Percentiles rank a stretch among this genome's conserved stretches.
Evolutionary conservation across 1,140 invertebrate genomes (phyloP).

Genomic region (Danaus plexippus): DNA sequence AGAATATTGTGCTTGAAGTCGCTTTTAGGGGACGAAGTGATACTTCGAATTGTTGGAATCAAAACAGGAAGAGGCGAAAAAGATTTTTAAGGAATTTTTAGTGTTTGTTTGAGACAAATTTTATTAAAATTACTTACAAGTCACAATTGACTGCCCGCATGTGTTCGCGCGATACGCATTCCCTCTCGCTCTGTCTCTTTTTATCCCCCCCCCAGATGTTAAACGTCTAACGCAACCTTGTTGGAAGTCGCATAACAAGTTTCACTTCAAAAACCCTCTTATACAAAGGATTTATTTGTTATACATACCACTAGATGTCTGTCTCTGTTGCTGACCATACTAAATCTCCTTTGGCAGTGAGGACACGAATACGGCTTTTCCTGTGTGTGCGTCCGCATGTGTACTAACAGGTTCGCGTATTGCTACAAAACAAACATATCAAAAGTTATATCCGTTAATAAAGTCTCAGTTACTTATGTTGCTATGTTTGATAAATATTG

Average conservation of each 20-base stretch:
- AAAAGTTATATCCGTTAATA: too few relatives aligned
- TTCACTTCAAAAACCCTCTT: conserved; percentile 12
- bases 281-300: conserved; percentile 5
- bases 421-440: conserved; percentile 35
- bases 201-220: neutral
- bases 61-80: too few relatives aligned
- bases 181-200: too few relatives aligned
- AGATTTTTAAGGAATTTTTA: too few relatives aligned
- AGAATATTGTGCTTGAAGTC: too few relatives aligned
- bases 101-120: too few relatives aligned
- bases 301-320: conserved; percentile 54
- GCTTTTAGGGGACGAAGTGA: too few relatives aligned
- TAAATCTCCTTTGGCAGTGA: conserved; percentile 75
- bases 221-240: neutral
- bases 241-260: neutral
- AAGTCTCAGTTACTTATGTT: too few relatives aligned
- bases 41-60: too few relatives aligned
- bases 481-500: too few relatives aligned
- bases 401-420: conserved; percentile 66
- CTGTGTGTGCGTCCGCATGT: conserved; percentile 75
- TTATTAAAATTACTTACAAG: too few relatives aligned
- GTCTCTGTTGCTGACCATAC: conserved; percentile 61
- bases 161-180: too few relatives aligned
- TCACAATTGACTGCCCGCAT: neutral
- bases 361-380: conserved; percentile 77